Percentiles rank a stretch among this genome's conserved stretches.
Conservation (phyloP, 2,113 vertebrate species). For the Rhinoptilus africanus region DNA sequence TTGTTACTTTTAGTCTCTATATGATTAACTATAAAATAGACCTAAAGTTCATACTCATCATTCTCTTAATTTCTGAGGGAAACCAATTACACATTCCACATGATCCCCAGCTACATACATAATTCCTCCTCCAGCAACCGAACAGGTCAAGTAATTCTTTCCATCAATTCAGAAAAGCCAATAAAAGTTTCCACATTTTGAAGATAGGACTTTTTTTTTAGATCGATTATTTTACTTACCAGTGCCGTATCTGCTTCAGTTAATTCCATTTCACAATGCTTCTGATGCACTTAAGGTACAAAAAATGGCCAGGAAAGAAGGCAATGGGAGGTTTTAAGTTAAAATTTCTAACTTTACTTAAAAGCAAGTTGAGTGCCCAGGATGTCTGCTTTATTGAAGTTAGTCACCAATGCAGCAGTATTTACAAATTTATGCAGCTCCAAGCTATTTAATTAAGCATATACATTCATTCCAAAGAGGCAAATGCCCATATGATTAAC, state of each 20-base stretch:
- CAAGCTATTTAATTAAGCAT: not conserved
- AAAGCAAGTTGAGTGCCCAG: not conserved
- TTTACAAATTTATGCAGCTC: not conserved
- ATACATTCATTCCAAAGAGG: not conserved
- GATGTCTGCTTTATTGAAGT: not conserved
- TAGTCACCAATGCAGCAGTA: not conserved
- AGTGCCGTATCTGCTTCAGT: not conserved
- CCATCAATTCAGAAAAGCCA: not conserved
- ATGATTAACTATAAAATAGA: not conserved
- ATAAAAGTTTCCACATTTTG: not conserved
- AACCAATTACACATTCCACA: not conserved
- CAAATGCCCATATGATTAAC: not conserved
- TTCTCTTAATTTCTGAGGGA: not conserved
- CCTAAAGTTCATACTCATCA: not conserved
- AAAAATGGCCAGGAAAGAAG: not conserved
- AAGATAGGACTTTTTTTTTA: not conserved
- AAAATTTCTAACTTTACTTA: not conserved
- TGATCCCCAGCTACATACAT: not conserved
- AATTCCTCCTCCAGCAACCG: not conserved
- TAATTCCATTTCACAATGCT: not conserved
- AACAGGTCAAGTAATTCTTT: not conserved
- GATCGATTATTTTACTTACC: not conserved
- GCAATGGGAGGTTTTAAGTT: not conserved
- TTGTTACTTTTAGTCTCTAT: not conserved
- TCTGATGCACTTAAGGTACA: not conserved